phyloP scores from a whole-genome alignment of 2,113 vertebrate species.

The Prunella himalayana region DNA sequence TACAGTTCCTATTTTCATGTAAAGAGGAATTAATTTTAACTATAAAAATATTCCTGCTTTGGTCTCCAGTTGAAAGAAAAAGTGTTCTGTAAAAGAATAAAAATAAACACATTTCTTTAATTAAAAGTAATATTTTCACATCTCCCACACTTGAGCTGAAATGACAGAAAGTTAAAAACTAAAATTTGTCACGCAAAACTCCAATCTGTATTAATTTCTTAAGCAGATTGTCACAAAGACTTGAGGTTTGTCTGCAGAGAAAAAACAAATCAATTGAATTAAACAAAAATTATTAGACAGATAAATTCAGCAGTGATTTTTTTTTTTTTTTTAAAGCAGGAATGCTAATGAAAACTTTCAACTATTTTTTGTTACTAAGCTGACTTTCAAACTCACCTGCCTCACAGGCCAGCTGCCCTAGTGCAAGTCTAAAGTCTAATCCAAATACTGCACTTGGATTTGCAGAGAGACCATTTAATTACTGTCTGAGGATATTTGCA shows the following conservation, averaged over 20 bases:
- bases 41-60: not conserved
- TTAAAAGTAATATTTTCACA: not conserved
- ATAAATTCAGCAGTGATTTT: not conserved
- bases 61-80: not conserved
- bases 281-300: not conserved
- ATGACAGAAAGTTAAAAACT: slow-evolving; percentile 5
- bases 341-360: not conserved
- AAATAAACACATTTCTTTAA: not conserved
- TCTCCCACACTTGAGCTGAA: not conserved
- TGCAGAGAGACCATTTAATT: not conserved
- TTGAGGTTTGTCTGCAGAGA: not conserved
- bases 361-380: not conserved
- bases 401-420: not conserved
- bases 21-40: not conserved
- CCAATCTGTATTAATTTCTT: not conserved
- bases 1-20: not conserved
- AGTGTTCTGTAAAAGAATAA: not conserved
- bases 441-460: not conserved
- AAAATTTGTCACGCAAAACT: not conserved
- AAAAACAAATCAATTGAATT: not conserved
- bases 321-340: not conserved
- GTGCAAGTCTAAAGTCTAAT: not conserved
- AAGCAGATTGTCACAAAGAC: not conserved
- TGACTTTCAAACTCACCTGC: not conserved
- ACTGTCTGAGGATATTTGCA: not conserved